Base-by-base conservation (phyloP, 1,140 invertebrate genomes). In the Euura saliciscinereae region DNA sequence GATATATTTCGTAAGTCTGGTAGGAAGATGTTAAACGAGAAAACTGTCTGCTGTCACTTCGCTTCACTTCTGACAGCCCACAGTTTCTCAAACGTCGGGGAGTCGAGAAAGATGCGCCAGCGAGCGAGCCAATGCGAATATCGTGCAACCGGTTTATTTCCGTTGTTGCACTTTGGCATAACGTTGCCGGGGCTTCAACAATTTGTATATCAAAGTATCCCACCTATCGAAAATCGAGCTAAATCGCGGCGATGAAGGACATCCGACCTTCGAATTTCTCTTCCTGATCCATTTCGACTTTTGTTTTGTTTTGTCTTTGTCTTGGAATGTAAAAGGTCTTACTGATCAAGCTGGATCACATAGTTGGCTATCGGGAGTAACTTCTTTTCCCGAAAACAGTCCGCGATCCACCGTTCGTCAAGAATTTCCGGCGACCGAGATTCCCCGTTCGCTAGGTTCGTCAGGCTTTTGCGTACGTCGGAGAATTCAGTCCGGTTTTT, bases 41-140 rank as follows among this genome's bases (percentile, higher is more conserved):
- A 70, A 80, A 84, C 83, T 85, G 85, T 85, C 83, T 75, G 79
- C 82, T 84, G 83, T 85, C 84, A 83, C 77, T 85, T 78, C 67
- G 71, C 66, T 76, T 83, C 77, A 73, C 59, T 68, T 59, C 68
- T 51, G 69, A 69, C 67, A 42, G 66, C 66, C 68, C 64, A 43
- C 67, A 59, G 51, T 59, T 59, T 59, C 51, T 59, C 51, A 59
- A n/a, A 3, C 51, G 51, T 11, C 51, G 10, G 0, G 6, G 51
- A 59, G 13, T 4, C 28, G 28, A 28, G 28, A 28, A 28, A 28
- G 28, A 28, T 28, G 28, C 28, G 28, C 28, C 28, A 28, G 28
- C 28, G 28, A 59, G 51, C 51, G 51, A 59, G 51, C 51, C 3
- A 59, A 59, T n/a, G 51, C 51, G 51, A 59, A 59, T 59, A 59